phyloP scores from a whole-genome alignment of 2,888 invertebrate species.

The Aphodius granarius region DNA sequence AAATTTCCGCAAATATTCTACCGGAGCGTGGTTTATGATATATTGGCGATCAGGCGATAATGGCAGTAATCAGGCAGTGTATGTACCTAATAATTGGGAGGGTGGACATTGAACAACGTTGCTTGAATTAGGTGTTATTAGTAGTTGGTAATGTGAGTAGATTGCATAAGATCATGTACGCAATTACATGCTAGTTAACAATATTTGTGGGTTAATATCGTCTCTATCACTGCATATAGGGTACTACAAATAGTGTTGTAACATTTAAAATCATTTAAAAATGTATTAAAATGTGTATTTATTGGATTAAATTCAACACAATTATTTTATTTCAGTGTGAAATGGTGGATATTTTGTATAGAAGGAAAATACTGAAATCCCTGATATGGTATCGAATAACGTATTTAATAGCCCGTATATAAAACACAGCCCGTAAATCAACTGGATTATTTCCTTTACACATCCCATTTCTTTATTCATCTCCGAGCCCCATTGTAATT shows the following conservation, averaged over 20 bases:
- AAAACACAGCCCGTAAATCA: background rate
- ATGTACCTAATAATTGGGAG: background rate
- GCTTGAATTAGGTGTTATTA: background rate
- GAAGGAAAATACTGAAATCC: too few species aligned
- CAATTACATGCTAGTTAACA: background rate
- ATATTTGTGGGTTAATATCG: background rate
- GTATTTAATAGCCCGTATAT: background rate
- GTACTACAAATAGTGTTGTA: too few species aligned
- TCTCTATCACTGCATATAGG: too few species aligned
- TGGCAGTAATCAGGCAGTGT: background rate
- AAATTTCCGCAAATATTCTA: background rate
- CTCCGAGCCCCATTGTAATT: background rate
- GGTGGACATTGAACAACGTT: background rate
- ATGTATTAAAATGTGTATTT: too few species aligned
- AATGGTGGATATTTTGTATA: too few species aligned
- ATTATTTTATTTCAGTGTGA: too few species aligned
- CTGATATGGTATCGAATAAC: too few species aligned
- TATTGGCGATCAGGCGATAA: background rate
- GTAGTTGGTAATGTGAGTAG: background rate
- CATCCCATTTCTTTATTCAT: background rate
- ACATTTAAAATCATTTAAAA: too few species aligned
- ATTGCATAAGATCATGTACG: background rate
- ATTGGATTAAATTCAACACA: too few species aligned
- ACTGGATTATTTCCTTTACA: background rate
- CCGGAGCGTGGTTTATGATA: background rate